These are phyloP conservation scores for Spinus pinus DNA, from an alignment of 2,797 vertebrate genomes.

Conservation along the genomic window DNA sequence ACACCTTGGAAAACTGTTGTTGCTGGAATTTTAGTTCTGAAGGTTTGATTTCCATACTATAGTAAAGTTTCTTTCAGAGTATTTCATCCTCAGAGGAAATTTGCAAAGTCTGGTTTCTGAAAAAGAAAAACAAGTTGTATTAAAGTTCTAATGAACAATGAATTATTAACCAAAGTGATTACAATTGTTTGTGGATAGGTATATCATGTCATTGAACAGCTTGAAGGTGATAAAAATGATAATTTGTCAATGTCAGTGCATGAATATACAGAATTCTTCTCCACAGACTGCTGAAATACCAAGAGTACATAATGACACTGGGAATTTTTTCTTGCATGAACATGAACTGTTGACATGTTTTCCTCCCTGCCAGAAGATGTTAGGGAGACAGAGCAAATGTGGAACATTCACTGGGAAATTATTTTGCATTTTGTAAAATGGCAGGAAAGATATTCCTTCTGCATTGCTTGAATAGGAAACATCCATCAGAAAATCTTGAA, in stretches of 20 bases:
- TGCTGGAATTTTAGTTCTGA: neutral
- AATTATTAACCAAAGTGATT: constrained; percentile 17
- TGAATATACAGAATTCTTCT: constrained; percentile 3
- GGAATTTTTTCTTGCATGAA: neutral
- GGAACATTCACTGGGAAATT: neutral
- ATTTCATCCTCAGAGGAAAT: neutral
- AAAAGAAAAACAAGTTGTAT: neutral
- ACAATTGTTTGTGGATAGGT: neutral
- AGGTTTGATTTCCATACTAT: neutral
- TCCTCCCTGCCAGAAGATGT: neutral
- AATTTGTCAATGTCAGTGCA: neutral
- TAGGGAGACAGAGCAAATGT: neutral
- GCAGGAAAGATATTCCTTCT: neutral
- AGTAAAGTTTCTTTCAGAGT: neutral
- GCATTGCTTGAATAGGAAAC: neutral
- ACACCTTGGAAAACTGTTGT: neutral
- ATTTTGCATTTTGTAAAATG: neutral
- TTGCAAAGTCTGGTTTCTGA: neutral
- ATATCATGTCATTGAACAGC: constrained; percentile 10
- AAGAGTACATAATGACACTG: neutral
- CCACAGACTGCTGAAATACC: neutral
- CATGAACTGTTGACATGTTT: neutral
- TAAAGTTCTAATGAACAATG: neutral
- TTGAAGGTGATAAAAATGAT: constrained; percentile 11
- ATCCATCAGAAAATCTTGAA: neutral